Conservation (phyloP, 2,113 vertebrate species). For the Osmerus eperlanus region DNA sequence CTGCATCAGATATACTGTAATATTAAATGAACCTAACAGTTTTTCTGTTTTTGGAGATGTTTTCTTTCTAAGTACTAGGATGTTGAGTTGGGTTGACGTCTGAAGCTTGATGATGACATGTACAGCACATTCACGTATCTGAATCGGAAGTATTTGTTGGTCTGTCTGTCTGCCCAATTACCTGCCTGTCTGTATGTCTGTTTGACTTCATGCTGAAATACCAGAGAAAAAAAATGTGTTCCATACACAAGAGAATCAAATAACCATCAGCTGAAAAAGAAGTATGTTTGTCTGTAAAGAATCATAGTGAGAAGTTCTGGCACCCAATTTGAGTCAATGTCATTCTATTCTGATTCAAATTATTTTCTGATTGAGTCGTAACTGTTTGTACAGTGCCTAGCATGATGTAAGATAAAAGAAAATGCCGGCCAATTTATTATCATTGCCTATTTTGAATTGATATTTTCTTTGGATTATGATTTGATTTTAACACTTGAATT, state of each 20-base stretch:
- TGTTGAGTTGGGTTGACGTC: conserved; percentile 29
- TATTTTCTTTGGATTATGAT: conserved; percentile 28
- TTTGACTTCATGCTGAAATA: conserved; percentile 20
- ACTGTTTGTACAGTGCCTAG: conserved; percentile 58
- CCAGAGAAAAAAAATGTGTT: not conserved
- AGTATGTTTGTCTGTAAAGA: conserved; percentile 17
- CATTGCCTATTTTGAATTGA: conserved; percentile 14
- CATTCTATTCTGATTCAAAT: conserved; percentile 9
- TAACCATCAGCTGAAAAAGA: conserved; percentile 18
- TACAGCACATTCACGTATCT: conserved; percentile 53
- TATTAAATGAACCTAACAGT: conserved; percentile 39
- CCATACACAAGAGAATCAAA: conserved; percentile 16
- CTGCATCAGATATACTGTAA: conserved; percentile 70
- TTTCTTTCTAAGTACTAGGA: conserved; percentile 8
- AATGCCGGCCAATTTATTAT: conserved; percentile 38
- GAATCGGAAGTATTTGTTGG: conserved; percentile 34
- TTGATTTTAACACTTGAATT: conserved; percentile 38
- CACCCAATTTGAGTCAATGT: conserved; percentile 12
- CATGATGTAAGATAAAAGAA: conserved; percentile 59
- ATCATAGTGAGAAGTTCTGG: conserved; percentile 29
- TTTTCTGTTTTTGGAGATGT: conserved; percentile 28
- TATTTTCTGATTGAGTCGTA: conserved; percentile 38
- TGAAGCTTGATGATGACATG: conserved; percentile 38
- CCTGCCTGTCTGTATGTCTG: conserved; percentile 9
- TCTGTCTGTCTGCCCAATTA: conserved; percentile 21